A percentile compares a stretch with the other conserved stretches of the same genome.
phyloP scores from a whole-genome alignment of 2,888 invertebrate species.

The Patella caerulea region DNA sequence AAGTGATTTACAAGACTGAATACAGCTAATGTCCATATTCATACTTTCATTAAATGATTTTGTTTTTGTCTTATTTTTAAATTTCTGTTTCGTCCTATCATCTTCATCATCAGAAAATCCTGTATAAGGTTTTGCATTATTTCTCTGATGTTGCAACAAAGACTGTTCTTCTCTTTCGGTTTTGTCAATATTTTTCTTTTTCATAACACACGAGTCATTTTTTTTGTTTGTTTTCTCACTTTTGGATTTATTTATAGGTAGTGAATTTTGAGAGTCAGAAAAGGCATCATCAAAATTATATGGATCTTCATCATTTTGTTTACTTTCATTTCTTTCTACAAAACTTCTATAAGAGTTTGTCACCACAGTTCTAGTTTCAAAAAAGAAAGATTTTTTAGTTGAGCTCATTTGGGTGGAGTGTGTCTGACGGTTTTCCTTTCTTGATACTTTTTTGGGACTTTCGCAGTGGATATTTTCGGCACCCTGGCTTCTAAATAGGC shows the following conservation, averaged over 20 bases:
- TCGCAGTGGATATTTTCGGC: not conserved
- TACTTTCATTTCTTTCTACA: not conserved
- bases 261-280: not conserved
- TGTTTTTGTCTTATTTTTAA: not conserved
- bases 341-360: not conserved
- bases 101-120: conserved; percentile 7
- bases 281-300: conserved; percentile 14
- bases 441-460: not conserved
- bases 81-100: not conserved
- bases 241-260: not conserved
- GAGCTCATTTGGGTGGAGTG: not conserved
- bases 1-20: not conserved
- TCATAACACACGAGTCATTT: not conserved
- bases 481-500: not conserved
- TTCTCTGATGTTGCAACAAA: not conserved
- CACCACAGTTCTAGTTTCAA: not conserved
- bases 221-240: not conserved
- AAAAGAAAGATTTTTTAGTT: not conserved
- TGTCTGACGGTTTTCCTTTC: not conserved
- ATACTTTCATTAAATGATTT: no score
- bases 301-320: conserved; percentile 14
- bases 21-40: not conserved
- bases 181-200: not conserved
- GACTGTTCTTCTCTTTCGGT: not conserved
- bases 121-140: not conserved